Percentiles rank a stretch among this genome's conserved stretches.
phyloP scores from a whole-genome alignment of 2,797 vertebrate species.

The Rhinichthys osculus region DNA sequence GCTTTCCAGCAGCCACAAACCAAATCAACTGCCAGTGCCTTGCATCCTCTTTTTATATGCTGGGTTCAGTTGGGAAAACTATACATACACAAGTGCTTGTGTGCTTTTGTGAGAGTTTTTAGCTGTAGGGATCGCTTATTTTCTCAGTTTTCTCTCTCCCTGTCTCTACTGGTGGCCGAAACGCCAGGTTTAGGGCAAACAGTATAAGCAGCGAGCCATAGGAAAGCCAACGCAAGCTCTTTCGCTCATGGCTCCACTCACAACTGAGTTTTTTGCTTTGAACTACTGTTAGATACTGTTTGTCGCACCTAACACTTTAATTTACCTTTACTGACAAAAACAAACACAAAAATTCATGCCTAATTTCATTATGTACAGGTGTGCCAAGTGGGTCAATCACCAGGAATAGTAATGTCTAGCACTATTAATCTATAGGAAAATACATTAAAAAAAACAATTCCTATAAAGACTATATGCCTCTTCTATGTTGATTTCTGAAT shows the following conservation, averaged over 20 bases:
- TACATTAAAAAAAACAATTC: too few relatives aligned
- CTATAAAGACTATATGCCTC: background rate
- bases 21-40: slow-evolving; percentile 21
- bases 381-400: too few relatives aligned
- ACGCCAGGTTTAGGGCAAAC: slow-evolving; percentile 23
- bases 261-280: background rate
- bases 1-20: slow-evolving; percentile 30
- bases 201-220: slow-evolving; percentile 42
- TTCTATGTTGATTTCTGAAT: background rate
- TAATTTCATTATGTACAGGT: background rate
- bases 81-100: slow-evolving; percentile 21
- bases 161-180: slow-evolving; percentile 30
- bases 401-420: background rate
- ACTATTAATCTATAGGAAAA: background rate
- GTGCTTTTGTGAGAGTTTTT: slow-evolving; percentile 26
- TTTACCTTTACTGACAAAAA: slow-evolving; percentile 45
- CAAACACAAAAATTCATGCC: background rate
- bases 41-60: slow-evolving; percentile 33
- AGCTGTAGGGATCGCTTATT: slow-evolving; percentile 29
- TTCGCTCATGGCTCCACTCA: slow-evolving; percentile 56
- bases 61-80: slow-evolving; percentile 31
- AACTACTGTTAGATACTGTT: background rate
- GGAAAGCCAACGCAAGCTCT: slow-evolving; percentile 61
- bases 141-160: slow-evolving; percentile 7
- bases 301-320: slow-evolving; percentile 20